These are phyloP conservation scores for Epizoanthus fatuus DNA, from an alignment of 92 coral and sea anemone species.

Conservation along the genomic window DNA sequence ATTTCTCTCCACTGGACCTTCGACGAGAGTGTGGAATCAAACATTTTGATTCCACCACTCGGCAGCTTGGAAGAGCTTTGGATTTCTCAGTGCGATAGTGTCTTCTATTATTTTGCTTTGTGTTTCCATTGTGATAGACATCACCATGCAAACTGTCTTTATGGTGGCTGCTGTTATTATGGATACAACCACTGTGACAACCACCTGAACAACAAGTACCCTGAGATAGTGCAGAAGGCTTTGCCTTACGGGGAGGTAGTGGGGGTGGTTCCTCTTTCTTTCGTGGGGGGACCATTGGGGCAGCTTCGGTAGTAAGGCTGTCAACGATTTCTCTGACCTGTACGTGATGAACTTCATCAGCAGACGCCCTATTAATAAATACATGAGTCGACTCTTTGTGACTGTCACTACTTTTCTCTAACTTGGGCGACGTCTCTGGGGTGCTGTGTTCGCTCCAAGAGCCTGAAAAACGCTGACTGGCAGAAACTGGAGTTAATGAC, in stretches of 20 bases:
- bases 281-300: conserved; percentile 92
- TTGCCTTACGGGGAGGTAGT: conserved; percentile 80
- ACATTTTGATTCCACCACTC: no score
- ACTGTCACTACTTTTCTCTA: background rate
- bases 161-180: conserved; percentile 4
- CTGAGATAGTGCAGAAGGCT: conserved; percentile 40
- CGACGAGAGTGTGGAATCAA: conserved; percentile 3
- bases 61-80: background rate
- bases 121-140: background rate
- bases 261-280: conserved; percentile 91
- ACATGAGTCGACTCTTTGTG: conserved; percentile 20
- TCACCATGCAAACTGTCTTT: background rate
- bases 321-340: conserved; percentile 22
- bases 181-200: background rate
- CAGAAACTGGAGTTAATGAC: background rate
- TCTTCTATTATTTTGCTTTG: conserved; percentile 10
- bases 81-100: background rate
- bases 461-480: background rate
- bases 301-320: conserved; percentile 38
- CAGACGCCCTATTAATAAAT: background rate
- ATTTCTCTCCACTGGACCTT: conserved; percentile 25
- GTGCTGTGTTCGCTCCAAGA: conserved; percentile 24
- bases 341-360: background rate
- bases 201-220: conserved; percentile 20
- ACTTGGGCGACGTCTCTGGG: conserved; percentile 14